Base-by-base conservation (phyloP, 1,140 invertebrate species). In the Temnothorax curvispinosus region DNA sequence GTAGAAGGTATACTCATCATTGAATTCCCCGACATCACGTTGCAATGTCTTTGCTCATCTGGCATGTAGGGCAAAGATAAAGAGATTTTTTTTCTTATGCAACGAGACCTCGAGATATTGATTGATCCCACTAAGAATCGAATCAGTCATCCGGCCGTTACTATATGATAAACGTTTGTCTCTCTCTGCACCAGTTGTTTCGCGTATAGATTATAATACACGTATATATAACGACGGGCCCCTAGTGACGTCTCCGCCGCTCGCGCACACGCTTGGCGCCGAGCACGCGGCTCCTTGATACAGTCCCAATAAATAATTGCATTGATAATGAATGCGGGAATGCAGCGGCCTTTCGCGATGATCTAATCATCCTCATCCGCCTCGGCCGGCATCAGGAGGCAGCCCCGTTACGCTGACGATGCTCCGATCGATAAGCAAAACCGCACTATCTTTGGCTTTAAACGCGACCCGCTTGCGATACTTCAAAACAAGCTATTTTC, bases 251-350 rank as follows among this genome's bases (percentile, higher is more conserved):
- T 27, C 27, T 27, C 27, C 27, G 1, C 15, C 32, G 60, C 58
- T 13, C 60, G 32, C 60, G 32, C 5, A 3, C 13, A 7, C 18
- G 5, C 32, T 8, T 27, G 27, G 44, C 21, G 15, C 38, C 35
- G 38, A 27, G 27, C 27, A 27, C 21, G 15, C 38, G 54, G 27
- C 50, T 50, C 21, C 27, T 56, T 13, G n/a, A 71, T 56, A 69
- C 7, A 35, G 27, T 67, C 77, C 35, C 32, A 41, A 71, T 71
- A 56, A 81, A 71, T 71, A 81, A 81, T 71, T 47, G 65, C 38
- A 56, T 18, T 18, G 52, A 81, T 56, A 56, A 81, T 44, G 15
- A 44, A 27, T 32, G 38, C 47, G 77, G 32, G 27, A 64, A 50
- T 77, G 21, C 27, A 32, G 47, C n/a, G 62, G 47, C 35, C 35